phyloP scores from a whole-genome alignment of 2,888 invertebrate genomes.

The Athetis lepigone region DNA sequence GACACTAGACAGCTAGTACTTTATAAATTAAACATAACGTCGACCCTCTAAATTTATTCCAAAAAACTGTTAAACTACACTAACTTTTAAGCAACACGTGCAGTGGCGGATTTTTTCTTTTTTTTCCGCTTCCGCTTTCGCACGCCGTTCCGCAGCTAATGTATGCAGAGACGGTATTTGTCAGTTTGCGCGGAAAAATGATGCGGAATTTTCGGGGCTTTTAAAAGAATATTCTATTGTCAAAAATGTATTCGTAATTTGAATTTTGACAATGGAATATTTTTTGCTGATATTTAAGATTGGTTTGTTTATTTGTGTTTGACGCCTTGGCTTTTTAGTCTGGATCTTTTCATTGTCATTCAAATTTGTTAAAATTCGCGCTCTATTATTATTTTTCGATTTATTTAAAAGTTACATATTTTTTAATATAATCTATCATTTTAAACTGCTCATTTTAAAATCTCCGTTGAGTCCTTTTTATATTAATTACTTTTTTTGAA shows the following conservation, averaged over 20 bases:
- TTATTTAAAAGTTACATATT: too few relatives aligned
- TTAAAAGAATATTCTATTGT: neutral
- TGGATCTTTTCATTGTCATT: neutral
- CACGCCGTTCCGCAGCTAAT: constrained; percentile 31
- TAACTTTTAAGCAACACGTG: constrained; percentile 47
- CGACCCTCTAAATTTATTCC: constrained; percentile 37
- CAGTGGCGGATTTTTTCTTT: constrained; percentile 1
- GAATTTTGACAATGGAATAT: neutral
- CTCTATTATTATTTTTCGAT: too few relatives aligned
- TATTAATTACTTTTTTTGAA: too few relatives aligned
- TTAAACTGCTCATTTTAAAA: too few relatives aligned
- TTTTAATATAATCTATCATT: too few relatives aligned
- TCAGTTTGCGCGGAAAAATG: constrained; percentile 22
- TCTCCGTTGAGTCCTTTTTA: too few relatives aligned
- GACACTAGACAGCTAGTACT: neutral
- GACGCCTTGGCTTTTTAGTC: neutral
- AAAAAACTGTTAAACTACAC: constrained; percentile 34
- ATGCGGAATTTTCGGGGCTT: constrained; percentile 4
- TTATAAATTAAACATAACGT: constrained; percentile 18
- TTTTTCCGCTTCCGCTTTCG: constrained; percentile 25
- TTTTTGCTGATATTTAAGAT: neutral
- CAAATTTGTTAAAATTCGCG: neutral
- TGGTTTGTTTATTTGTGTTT: neutral
- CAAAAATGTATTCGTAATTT: neutral
- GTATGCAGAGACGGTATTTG: constrained; percentile 46